Evolutionary conservation across 2,888 invertebrate genomes (phyloP).

Genomic region (Dryobota labecula): DNA sequence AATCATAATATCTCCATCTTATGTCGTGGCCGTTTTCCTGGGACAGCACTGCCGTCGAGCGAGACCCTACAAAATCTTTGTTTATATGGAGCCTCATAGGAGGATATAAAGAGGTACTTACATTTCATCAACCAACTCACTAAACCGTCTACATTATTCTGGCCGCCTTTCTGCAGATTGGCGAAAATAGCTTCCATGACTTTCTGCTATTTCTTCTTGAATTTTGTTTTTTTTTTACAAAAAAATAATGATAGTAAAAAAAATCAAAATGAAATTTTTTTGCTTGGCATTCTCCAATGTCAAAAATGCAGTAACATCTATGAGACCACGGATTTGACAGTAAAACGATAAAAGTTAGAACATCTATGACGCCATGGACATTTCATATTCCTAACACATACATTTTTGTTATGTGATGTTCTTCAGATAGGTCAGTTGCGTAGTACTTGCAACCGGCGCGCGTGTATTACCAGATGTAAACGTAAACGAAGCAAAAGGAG

Average conservation of each 20-base stretch:
- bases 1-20: no score
- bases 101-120: background rate
- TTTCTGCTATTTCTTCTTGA: background rate
- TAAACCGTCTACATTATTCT: background rate
- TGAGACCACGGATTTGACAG: background rate
- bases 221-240: conserved; percentile 7
- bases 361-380: background rate
- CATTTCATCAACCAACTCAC: background rate
- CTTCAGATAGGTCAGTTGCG: no score
- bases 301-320: background rate
- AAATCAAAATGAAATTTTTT: conserved; percentile 5
- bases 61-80: background rate
- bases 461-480: no score
- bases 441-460: no score
- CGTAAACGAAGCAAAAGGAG: no score
- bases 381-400: no score
- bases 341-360: background rate
- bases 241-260: background rate
- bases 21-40: background rate
- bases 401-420: no score
- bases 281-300: background rate
- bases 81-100: background rate
- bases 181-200: conserved; percentile 8
- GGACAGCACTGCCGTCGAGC: no score
- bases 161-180: background rate